Percentiles rank a stretch among this genome's conserved stretches.
These are phyloP conservation scores for Enteromius fasciolatus DNA, from an alignment of 2,797 vertebrate genomes.

Conservation along the genomic window DNA sequence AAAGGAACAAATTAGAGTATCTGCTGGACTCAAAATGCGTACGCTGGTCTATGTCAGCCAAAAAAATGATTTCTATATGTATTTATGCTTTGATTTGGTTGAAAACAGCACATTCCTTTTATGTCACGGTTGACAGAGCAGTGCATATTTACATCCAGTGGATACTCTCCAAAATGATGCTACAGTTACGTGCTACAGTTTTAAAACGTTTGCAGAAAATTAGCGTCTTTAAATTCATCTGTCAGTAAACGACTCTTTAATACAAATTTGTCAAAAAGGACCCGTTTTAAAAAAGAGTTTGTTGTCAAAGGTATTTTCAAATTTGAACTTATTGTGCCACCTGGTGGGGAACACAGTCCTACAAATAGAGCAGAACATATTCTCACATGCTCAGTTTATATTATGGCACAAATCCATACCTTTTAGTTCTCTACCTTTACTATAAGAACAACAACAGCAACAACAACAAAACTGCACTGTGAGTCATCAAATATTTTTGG, in stretches of 20 bases:
- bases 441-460: too few species aligned
- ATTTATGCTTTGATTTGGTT: too few species aligned
- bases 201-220: not conserved
- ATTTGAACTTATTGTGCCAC: constrained; percentile 48
- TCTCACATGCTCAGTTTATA: not conserved
- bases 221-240: not conserved
- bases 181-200: not conserved
- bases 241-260: not conserved
- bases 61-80: too few species aligned
- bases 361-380: not conserved
- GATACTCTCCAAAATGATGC: too few species aligned
- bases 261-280: not conserved
- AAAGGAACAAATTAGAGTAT: too few species aligned
- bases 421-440: not conserved
- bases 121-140: too few species aligned
- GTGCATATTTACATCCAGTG: too few species aligned
- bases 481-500: not conserved
- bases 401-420: not conserved
- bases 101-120: too few species aligned
- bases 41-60: too few species aligned
- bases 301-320: not conserved
- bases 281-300: not conserved
- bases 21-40: too few species aligned
- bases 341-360: constrained; percentile 45
- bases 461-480: too few species aligned